Evolutionary conservation across 1,140 invertebrate species (phyloP), one percentile per base, ranked within the genome.

Genomic region (Cotesia typhae): DNA sequence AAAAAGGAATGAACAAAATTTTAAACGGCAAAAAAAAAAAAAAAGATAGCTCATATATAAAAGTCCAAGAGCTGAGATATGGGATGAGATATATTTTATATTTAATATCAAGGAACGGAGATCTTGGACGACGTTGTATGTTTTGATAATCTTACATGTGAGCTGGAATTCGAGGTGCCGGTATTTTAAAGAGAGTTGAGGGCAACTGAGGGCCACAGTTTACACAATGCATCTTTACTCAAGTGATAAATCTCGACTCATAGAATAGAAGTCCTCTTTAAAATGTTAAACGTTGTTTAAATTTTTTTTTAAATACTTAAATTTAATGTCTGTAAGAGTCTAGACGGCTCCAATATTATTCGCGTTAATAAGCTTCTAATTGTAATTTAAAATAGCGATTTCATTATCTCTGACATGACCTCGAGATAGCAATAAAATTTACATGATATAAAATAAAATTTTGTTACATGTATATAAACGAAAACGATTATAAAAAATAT

Each of bases 171-270:
- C 38, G 38, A 41, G 35, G 57, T 37, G 5, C 12, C 38, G 38
- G 37, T 6, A 28, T 28, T 28, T 28, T 28, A 9, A 47, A 67
- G 14, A 47, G 12, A 37, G 37, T 3, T 6, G 64, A 66, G 28
- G 12, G 41, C 52, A 67, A 60, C 52, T 2, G 47, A 71, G 61
- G 69, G 60, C 61, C 61, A 71, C 14, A 64, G 70, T 72, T 72
- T 72, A 72, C 70, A 72, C 64, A 72, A 72, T 72, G 70, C 70
- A 72, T 67, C 53, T n/a, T 38, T 59, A 36, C 36, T 61, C 52
- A 9, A 57, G 63, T 28, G 70, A 72, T 72, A 71, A 71, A 71
- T 71, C 63, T 61, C 36, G 28, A 12, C 38, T 14, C 14, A 4
- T 66, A n/a, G 17, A 14, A 28, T 4, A 20, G 14, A 28, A 7